Base-by-base conservation (phyloP, 2,797 vertebrate genomes). In the Pseudomugil tenellus region DNA sequence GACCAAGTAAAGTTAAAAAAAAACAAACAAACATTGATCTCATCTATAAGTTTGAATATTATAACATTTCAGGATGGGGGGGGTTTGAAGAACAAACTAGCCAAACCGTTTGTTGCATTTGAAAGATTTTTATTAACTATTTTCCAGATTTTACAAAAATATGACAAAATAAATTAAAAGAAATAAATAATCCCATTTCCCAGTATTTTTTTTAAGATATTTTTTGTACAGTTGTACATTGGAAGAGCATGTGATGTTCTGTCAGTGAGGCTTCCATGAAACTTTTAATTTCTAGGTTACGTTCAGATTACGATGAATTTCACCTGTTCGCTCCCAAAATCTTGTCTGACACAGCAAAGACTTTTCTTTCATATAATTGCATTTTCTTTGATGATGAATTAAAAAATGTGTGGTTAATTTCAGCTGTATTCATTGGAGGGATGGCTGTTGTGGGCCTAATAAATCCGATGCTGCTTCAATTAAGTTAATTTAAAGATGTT, bases 81-180 rank as follows among this genome's bases (percentile, higher is more conserved):
- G 6, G 14, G 32, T 37, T 34, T 8, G 43, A 34, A 23, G 14
- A 83, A 73, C 8, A 68, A 86, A 11, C 46, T 3, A 3, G 16
- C 17, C 62, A 58, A 12, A 83, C 70, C 72, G 62, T 16, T 1
- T 43, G 53, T 72, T 86, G 84, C 89, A 85, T 93, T 94, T 94
- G 79, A 91, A 93, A 94, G 89, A 86, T 89, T 94, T 95, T 95
- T 95, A 95, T 94, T 95, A 94, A 96, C 95, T 96, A 96, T 96
- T 96, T 81, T 96, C 95, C 95, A 94, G 91, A 91, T 97, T 94
- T 97, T 99, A 99, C 96, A 99, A 99, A 99, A 99, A 98, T 98
- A 98, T 97, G 96, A 98, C 95, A 98, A 99, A 98, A 97, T 97
- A 97, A 97, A 96, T 96, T 96, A 96, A 97, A 96, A 96, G 91